Base-by-base conservation (phyloP, 2,888 invertebrate genomes). In the Liodrosophila aerea region DNA sequence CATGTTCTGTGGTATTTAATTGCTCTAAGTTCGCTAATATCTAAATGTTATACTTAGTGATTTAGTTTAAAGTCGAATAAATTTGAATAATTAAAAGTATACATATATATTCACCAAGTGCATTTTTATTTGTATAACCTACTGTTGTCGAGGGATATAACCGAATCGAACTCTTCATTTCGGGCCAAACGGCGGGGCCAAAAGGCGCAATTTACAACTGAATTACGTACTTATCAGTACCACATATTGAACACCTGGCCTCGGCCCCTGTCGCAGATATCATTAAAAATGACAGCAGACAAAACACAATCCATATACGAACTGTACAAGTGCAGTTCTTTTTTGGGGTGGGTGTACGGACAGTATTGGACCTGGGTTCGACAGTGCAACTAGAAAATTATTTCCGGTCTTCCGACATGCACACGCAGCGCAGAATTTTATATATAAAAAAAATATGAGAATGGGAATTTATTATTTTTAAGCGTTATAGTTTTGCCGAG, bases 181-280 rank as follows among this genome's bases (percentile, higher is more conserved):
- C 39, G 15, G 36, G 29, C 44, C 73, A 77, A 81, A 41, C 56
- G 68, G 11, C 50, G 46, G 51, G 77, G 73, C 61, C 73, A 80
- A 77, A 66, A 60, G 69, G 72, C 64, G 52, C 73, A 68, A 75
- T 76, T 73, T 53, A 64, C 52, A 63, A 58, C 62, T 66, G 65
- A 74, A 76, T 78, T 74, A 76, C 64, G 49, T 68, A 75, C 61
- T 85, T 87, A 87, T 87, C 87, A 73, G 69, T 68, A 71, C 61
- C 73, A 70, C 22, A 47, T 82, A 88, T 87, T 76, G 88, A 87
- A 88, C 87, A 87, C 87, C 87, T 88, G 87, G 78, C 52, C 53
- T 53, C 37, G 52, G 75, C 76, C 63, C 66, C 56, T 86, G 78
- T 77, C 76, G 75, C 70, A 76, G 68, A 53, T 81, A 73, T 60